A percentile compares a stretch with the other conserved stretches of the same genome.
phyloP scores from a whole-genome alignment of 1,140 invertebrate genomes.

The Tetragnatha versicolor region DNA sequence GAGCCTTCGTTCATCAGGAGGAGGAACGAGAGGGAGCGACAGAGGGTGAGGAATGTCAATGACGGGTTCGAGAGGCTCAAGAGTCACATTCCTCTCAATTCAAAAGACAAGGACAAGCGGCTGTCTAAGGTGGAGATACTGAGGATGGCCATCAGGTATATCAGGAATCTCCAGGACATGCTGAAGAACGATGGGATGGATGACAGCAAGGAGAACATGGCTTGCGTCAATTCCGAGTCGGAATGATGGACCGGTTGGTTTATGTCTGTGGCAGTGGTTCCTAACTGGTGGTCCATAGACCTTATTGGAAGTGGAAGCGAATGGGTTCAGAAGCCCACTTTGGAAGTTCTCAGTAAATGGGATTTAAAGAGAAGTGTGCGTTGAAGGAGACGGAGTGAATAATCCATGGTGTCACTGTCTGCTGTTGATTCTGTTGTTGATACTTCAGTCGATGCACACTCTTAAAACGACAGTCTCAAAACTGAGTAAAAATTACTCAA shows the following conservation, averaged over 20 bases:
- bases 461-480: too few relatives aligned
- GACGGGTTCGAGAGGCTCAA: conserved; percentile 82
- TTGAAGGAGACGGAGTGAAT: too few relatives aligned
- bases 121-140: conserved; percentile 67
- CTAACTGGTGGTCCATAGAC: too few relatives aligned
- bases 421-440: too few relatives aligned
- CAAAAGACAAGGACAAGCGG: conserved; percentile 63
- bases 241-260: not conserved
- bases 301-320: too few relatives aligned
- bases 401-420: too few relatives aligned
- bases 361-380: too few relatives aligned
- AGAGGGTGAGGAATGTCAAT: conserved; percentile 79
- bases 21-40: conserved; percentile 65
- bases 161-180: conserved; percentile 63
- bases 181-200: conserved; percentile 58
- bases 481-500: too few relatives aligned
- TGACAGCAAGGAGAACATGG: conserved; percentile 49
- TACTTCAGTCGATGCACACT: too few relatives aligned
- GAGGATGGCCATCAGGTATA: conserved; percentile 66
- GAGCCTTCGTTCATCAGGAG: conserved; percentile 60
- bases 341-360: too few relatives aligned
- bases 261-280: not conserved
- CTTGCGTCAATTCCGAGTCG: conserved; percentile 25
- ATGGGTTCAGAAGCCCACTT: too few relatives aligned
- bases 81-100: conserved; percentile 71